Percentiles rank a stretch among this genome's conserved stretches.
Conservation (phyloP, 2,113 vertebrate species). For the Rostratula benghalensis region DNA sequence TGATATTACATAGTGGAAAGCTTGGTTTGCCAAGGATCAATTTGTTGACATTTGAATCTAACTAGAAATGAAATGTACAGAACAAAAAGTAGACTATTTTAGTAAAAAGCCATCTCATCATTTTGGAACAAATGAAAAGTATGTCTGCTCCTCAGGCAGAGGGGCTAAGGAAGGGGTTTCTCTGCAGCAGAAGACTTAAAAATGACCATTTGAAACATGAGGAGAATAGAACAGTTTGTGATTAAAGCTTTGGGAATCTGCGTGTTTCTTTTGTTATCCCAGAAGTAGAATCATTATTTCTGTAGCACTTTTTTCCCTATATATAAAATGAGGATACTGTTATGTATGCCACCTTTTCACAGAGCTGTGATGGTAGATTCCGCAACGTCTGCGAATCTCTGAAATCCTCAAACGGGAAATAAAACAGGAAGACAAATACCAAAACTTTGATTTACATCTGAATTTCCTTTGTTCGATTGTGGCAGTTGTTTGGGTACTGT, state of each 20-base stretch:
- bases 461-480: background rate
- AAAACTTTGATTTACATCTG: background rate
- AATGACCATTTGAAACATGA: background rate
- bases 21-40: conserved; percentile 71
- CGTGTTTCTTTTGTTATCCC: background rate
- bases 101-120: conserved; percentile 27
- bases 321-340: background rate
- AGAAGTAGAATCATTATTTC: background rate
- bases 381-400: background rate
- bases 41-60: conserved; percentile 60
- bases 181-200: background rate
- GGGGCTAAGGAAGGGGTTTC: background rate
- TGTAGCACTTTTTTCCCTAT: background rate
- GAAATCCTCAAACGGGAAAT: background rate
- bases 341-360: background rate
- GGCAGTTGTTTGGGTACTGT: background rate
- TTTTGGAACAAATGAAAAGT: background rate
- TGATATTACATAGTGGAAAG: conserved; percentile 53
- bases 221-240: background rate
- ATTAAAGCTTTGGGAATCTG: background rate
- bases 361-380: background rate
- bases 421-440: background rate
- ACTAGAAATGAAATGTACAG: background rate
- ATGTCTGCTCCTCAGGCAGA: background rate
- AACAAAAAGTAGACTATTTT: conserved; percentile 9